These are phyloP conservation scores for Bombus soroeensis DNA, from an alignment of 1,140 invertebrate species.

Conservation along the genomic window DNA sequence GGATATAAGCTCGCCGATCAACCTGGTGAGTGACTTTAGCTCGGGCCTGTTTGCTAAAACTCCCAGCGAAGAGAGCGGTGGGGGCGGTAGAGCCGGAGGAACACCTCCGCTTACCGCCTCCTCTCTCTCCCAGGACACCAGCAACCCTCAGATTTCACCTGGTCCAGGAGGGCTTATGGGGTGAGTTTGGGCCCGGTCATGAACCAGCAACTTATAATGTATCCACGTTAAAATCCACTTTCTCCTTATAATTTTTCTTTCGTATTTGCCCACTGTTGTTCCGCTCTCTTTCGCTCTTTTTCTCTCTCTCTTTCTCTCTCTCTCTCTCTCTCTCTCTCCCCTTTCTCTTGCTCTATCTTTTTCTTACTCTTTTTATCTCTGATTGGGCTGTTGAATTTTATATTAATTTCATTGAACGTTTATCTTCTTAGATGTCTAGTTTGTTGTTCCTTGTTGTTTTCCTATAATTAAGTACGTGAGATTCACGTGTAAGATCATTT, in stretches of 20 bases:
- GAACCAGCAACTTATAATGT: slow-evolving; percentile 55
- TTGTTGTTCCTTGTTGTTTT: slow-evolving; percentile 25
- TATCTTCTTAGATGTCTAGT: slow-evolving; percentile 29
- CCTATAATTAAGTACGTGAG: not conserved
- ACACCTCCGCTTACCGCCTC: slow-evolving; percentile 82
- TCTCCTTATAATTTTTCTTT: not conserved
- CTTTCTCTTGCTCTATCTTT: not conserved
- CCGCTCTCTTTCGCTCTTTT: not conserved
- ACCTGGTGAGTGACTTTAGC: slow-evolving; percentile 93
- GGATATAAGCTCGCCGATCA: slow-evolving; percentile 91
- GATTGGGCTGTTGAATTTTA: slow-evolving; percentile 37
- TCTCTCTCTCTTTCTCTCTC: not conserved
- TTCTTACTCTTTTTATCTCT: not conserved
- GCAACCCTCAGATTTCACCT: slow-evolving; percentile 80
- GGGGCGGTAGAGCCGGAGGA: slow-evolving; percentile 82
- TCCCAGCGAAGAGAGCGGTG: slow-evolving; percentile 91
- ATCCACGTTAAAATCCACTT: slow-evolving; percentile 31
- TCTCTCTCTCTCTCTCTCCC: not conserved
- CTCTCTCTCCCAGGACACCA: slow-evolving; percentile 81
- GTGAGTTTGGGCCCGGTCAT: slow-evolving; percentile 79
- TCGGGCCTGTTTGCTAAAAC: slow-evolving; percentile 94
- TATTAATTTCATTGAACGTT: slow-evolving; percentile 27
- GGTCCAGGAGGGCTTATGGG: slow-evolving; percentile 78
- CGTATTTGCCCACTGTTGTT: slow-evolving; percentile 11
- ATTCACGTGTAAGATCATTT: not conserved